Conservation (phyloP, 2,888 invertebrate species). For the Crepidodera aurea region DNA sequence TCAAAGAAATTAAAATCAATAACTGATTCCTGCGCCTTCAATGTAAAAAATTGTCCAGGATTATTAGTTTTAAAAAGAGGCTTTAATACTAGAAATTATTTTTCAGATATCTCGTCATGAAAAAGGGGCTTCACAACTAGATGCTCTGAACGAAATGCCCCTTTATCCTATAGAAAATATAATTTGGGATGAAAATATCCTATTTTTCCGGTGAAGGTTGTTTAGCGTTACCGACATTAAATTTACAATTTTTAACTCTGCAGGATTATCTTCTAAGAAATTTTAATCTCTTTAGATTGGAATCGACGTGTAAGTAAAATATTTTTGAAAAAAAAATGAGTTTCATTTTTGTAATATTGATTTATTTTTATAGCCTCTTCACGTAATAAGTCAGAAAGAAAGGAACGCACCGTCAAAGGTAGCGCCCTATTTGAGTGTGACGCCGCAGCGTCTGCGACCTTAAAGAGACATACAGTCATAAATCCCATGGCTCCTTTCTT, state of each 20-base stretch:
- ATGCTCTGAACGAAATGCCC: slow-evolving; percentile 96
- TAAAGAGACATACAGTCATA: no score
- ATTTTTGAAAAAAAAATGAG: background rate
- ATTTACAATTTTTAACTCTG: slow-evolving; percentile 96
- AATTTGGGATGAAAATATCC: slow-evolving; percentile 99
- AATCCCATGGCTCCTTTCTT: no score
- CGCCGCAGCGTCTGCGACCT: no score
- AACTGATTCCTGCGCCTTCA: no score
- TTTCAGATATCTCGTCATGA: slow-evolving; percentile 83
- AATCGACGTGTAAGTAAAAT: slow-evolving; percentile 89
- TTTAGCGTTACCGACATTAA: slow-evolving; percentile 95
- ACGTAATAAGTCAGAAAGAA: no score
- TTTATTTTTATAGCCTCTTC: slow-evolving; percentile 16
- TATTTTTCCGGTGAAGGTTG: slow-evolving; percentile 96
- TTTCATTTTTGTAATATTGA: background rate
- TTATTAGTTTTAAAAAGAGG: no score
- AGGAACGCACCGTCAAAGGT: no score
- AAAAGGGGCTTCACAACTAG: slow-evolving; percentile 87
- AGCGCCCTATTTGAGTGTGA: no score
- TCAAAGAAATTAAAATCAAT: no score
- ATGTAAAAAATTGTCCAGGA: no score
- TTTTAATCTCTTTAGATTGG: slow-evolving; percentile 95
- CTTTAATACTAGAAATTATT: no score
- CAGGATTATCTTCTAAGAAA: slow-evolving; percentile 98
- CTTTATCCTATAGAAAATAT: slow-evolving; percentile 97